Base-by-base conservation (phyloP, 2,797 vertebrate species). In the Neosilurus hyrtlii region DNA sequence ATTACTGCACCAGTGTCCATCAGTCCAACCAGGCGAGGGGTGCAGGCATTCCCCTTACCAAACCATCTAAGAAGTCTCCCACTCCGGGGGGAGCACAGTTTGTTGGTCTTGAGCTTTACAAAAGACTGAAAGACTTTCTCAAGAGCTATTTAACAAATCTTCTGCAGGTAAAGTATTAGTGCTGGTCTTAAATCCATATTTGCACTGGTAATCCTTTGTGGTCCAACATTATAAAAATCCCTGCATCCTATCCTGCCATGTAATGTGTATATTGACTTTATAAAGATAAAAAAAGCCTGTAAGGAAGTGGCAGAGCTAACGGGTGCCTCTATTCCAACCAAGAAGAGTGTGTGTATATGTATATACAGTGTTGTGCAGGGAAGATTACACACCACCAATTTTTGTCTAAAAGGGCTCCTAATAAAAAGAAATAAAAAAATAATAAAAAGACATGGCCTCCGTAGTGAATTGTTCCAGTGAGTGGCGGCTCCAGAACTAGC, bases 111-210 rank as follows among this genome's bases (percentile, higher is more conserved):
- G 96, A 97, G 81, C 88, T 97, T 52, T 97, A 97, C 90, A 97
- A 97, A 90, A 91, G 96, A 79, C 94, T 96, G 87, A 97, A 97
- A 90, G 96, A 97, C 84, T 97, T 97, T 88, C 90, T 97, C 88
- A 97, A 96, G 93, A 97, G 95, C 91, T 97, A 97, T 91, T 94
- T 97, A 92, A 96, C 96, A 89, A 97, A 96, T 90, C 94, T 97
- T 74, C 94, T 96, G 54, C 96, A 96, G 96, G 96, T 96, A 94
- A 92, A 49, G 12, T 49, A 16, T 20, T n/a, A 0, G 59, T 26
- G 20, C 4, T n/a, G 43, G 43, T 62, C 9, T 51, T 37, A 15
- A 63, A 9, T 2, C 35, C 24, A 5, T 2, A 3, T 18, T 74
- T 24, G 20, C 52, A 74, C 10, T 10, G 30, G 16, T 52, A 16